Base-by-base conservation (phyloP, 2,888 invertebrate species). In the Cephus rjabovi region DNA sequence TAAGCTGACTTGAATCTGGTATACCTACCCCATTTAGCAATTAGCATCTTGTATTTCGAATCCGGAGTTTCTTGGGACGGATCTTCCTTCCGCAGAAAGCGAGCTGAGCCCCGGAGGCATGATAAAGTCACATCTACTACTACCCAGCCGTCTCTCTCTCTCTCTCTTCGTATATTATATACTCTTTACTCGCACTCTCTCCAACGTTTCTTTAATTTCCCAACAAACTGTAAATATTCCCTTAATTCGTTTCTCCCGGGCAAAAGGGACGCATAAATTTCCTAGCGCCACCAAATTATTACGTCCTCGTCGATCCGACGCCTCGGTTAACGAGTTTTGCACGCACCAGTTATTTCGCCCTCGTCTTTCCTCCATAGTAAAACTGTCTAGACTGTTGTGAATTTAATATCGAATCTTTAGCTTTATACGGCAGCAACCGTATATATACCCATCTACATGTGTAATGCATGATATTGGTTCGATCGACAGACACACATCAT, bases 11-110 rank as follows among this genome's bases (percentile, higher is more conserved):
- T 81, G 85, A 86, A 86, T 86, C 83, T 86, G 83, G 82, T 82
- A 83, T 85, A 86, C 84, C 82, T 85, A 84, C 83, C 79, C 82
- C 77, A 83, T 84, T 85, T 83, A 85, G 82, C 86, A 87, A 87
- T 87, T 87, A 87, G 83, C 85, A 85, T 87, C 84, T 87, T 86
- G 85, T 87, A 87, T 87, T 87, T 86, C 75, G 83, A 79, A 84
- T 85, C 80, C 79, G 80, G 76, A 77, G 83, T 83, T 86, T 83
- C 86, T 82, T 75, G 77, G 79, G 79, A 80, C 78, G 79, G 75
- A 80, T 81, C 77, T 82, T 56, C 56, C 56, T 56, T 56, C 56
- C 56, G 56, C 56, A 56, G 23, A 56, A 56, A 56, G 56, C 23
- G 56, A 23, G 23, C 56, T 9, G 56, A 31, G 79, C 79, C 75